Evolutionary conservation across 2,888 invertebrate genomes (phyloP).

Genomic region (Fragum sueziense): DNA sequence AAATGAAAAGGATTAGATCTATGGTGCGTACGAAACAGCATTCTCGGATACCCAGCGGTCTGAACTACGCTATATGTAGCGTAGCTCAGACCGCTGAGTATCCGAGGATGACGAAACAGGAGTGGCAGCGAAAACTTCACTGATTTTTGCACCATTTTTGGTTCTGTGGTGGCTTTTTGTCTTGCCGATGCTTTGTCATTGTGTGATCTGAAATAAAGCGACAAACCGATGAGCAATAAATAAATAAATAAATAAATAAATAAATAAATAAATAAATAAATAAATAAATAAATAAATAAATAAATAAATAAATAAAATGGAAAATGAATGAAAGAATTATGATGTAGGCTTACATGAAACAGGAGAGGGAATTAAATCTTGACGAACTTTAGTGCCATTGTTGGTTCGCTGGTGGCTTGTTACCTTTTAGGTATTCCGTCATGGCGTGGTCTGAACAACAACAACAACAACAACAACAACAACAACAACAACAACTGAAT

Average conservation of each 20-base stretch:
- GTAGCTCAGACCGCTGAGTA: too few species aligned
- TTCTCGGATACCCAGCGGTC: too few species aligned
- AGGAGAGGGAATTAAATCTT: not conserved
- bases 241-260: too few species aligned
- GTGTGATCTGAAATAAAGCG: not conserved
- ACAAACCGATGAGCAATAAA: not conserved
- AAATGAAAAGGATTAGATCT: too few species aligned
- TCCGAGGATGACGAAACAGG: too few species aligned
- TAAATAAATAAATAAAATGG: not conserved
- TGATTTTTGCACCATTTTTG: not conserved
- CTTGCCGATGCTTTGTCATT: not conserved
- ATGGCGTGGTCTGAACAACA: not conserved
- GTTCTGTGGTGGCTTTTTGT: not conserved
- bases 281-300: not conserved
- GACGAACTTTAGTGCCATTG: not conserved
- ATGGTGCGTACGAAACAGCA: too few species aligned
- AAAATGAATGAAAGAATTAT: too few species aligned
- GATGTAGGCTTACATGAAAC: too few species aligned
- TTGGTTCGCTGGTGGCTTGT: not conserved
- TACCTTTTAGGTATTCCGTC: not conserved
- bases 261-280: not conserved
- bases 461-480: not conserved
- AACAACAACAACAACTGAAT: too few species aligned
- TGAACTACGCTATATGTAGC: too few species aligned
- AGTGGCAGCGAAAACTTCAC: not conserved